Evolutionary conservation across 1,140 invertebrate species (phyloP), one percentile per base, ranked within the genome.

Genomic region (Schlechtendalia chinensis): DNA sequence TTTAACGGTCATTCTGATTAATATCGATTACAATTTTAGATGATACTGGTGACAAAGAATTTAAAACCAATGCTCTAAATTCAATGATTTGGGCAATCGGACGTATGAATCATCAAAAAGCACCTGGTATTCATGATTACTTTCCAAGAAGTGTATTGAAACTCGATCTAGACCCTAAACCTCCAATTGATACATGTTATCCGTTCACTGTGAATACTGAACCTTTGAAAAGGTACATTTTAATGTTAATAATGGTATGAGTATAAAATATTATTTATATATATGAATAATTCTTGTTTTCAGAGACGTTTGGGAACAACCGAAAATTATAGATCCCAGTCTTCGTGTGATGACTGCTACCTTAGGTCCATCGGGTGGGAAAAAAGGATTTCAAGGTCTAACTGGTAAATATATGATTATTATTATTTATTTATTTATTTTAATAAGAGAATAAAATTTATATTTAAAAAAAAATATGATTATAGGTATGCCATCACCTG

Each of bases 21-120:
- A 50, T 50, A 50, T 50, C 12, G 1, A 50, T 29, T 54, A n/a
- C 19, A 22, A 17, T 86, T 87, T 74, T 83, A 93, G 92, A 91
- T 84, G 93, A 96, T 87, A 82, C 87, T 82, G 91, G 93, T 22
- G 94, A 97, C 84, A 92, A 91, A 83, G 90, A 91, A 83, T 93
- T 91, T 85, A 87, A 89, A 5, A 88, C 89, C 5, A 90, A 94
- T 81, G 87, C 88, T 29, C 85, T 88, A 4, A 89, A 90, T 32
- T 93, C 90, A 83, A 87, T 95, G 19, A 88, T 96, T 10, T 97
- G 95, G 95, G 93, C 94, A 0, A 86, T 96, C 24, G 96, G 96
- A 16, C 89, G 89, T 81, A 85, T 96, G 69, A 93, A 95, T 84
- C 87, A 89, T 19, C 91, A 91, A 77, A 91, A 91, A 59, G 92